Evolutionary conservation across 2,797 vertebrate genomes (phyloP), one percentile per base, ranked within the genome.

Genomic region (Helarctos malayanus): DNA sequence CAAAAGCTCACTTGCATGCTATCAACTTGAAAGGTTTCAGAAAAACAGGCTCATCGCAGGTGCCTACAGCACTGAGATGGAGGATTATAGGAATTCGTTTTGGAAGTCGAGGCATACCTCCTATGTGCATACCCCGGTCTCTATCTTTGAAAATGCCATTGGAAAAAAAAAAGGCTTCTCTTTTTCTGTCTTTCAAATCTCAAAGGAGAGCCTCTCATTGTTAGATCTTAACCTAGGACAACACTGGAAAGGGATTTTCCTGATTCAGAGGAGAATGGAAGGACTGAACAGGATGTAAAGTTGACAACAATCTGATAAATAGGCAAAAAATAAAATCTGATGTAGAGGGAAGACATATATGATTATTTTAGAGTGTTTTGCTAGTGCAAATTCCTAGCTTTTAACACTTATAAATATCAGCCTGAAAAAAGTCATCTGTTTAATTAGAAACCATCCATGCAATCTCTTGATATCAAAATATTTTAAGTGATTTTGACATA

Each of bases 401-500:
- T 45, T 63, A 12, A 61, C 2, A 49, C 25, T 76, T 79, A 78
- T 1, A 73, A 57, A 32, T 80, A 52, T 80, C 29, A 81, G 29
- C 5, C 61, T 23, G 16, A 81, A 93, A 71, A 3, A 94, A 79
- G 21, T 56, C 21, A 83, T 79, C 9, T 90, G 14, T 35, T 96
- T 32, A 47, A 69, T 41, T 59, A 61, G 56, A 95, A 93, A 56
- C 1, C 10, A 69, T 78, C 9, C 41, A 15, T 38, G n/a, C 29
- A 54, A 45, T 85, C 2, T 88, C 14, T 82, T 86, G 73, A 41
- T 75, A 32, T 92, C 23, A 91, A 56, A 45, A 19, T 78, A 54
- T 92, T 86, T 93, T 68, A 59, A 89, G 12, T 75, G 92, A 61
- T 73, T 76, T 81, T 89, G 54, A 78, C 47, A n/a, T 78, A 11